phyloP scores from a whole-genome alignment of 1,140 invertebrate genomes.

The Homarus americanus region DNA sequence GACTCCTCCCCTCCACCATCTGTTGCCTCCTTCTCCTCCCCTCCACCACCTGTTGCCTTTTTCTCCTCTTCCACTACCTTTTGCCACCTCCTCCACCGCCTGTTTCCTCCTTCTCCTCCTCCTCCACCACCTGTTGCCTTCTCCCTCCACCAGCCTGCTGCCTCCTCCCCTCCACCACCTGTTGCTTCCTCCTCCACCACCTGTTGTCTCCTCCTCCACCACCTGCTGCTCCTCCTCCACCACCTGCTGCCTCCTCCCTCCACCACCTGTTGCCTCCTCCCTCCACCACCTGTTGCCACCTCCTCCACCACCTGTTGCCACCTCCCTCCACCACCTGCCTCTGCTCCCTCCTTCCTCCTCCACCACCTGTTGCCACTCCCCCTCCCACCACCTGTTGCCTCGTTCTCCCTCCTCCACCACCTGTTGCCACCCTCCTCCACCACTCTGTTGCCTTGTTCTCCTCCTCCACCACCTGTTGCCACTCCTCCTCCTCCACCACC shows the following conservation, averaged over 20 bases:
- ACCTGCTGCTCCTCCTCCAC: too few species aligned
- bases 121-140: not conserved
- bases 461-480: not conserved
- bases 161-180: not conserved
- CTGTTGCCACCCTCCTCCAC: not conserved
- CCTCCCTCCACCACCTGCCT: not conserved
- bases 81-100: not conserved
- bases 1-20: not conserved
- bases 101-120: not conserved
- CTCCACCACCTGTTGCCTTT: slow-evolving; percentile 2
- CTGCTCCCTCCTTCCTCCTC: not conserved
- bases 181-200: not conserved
- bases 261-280: too few species aligned
- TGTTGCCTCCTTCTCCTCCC: not conserved
- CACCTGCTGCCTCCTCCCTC: too few species aligned
- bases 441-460: not conserved
- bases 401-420: not conserved
- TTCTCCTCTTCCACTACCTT: not conserved
- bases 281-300: not conserved
- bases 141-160: not conserved
- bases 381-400: not conserved
- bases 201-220: not conserved
- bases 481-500: not conserved
- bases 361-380: not conserved
- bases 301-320: not conserved